These are phyloP conservation scores for Panagrolaimus sp. DNA, from an alignment of 1,140 invertebrate species.

Conservation along the genomic window DNA sequence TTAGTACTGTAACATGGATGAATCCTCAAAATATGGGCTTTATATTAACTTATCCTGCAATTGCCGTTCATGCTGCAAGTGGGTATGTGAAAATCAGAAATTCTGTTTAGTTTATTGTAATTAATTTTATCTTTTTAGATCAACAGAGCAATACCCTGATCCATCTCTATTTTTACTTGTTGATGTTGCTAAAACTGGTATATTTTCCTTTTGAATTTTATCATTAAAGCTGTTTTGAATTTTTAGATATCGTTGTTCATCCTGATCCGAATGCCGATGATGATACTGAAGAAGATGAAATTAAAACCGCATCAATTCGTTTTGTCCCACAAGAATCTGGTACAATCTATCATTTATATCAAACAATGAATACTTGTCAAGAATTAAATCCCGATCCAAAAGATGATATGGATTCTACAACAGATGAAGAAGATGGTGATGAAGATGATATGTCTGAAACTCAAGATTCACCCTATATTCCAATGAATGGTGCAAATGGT, in stretches of 20 bases:
- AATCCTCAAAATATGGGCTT: slow-evolving; percentile 11
- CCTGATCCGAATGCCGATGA: slow-evolving; percentile 17
- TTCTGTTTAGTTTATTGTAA: too few species aligned
- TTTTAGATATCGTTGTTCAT: slow-evolving; percentile 18
- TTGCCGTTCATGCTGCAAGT: slow-evolving; percentile 21
- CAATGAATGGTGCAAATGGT: neutral
- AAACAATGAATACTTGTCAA: slow-evolving; percentile 21
- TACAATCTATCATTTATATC: slow-evolving; percentile 15
- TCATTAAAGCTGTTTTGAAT: slow-evolving; percentile 17
- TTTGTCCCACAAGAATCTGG: slow-evolving; percentile 20
- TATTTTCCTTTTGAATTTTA: neutral
- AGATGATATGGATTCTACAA: slow-evolving; percentile 6
- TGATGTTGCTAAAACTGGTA: slow-evolving; percentile 25
- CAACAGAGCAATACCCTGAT: slow-evolving; percentile 13
- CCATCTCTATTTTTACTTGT: slow-evolving; percentile 19
- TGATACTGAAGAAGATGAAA: slow-evolving; percentile 11
- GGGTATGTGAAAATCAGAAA: too few species aligned
- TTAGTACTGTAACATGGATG: slow-evolving; percentile 21
- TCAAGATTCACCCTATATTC: neutral
- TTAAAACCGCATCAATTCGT: slow-evolving; percentile 17
- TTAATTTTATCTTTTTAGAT: too few species aligned
- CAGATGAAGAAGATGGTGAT: slow-evolving; percentile 19
- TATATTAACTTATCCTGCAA: slow-evolving; percentile 20
- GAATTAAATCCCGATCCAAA: slow-evolving; percentile 18
- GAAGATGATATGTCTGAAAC: neutral